Percentiles rank a stretch among this genome's conserved stretches.
Evolutionary conservation across 35 echinoderm and acorn worm species (phyloP).

Genomic region (Nesometra sesokonis): DNA sequence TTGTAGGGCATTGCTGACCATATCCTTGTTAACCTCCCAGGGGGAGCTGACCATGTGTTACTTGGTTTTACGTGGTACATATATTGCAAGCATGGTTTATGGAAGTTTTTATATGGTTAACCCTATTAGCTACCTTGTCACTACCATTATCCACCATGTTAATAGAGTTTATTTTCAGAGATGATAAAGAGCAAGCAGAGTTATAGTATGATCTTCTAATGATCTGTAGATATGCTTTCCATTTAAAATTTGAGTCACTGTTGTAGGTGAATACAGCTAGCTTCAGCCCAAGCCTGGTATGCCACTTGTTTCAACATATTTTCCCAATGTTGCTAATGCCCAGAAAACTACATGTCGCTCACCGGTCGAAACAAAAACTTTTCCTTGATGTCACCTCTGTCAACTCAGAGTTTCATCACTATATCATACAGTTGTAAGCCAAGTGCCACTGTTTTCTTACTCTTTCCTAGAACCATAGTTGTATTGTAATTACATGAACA

Average conservation of each 20-base stretch:
- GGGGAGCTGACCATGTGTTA: too few species aligned
- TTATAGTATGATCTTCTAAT: neutral
- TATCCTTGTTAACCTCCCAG: too few species aligned
- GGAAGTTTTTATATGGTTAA: too few species aligned
- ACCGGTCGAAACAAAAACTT: neutral
- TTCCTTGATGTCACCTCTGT: conserved; percentile 14
- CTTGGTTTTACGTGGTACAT: too few species aligned
- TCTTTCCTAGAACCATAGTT: neutral
- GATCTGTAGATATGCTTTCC: conserved; percentile 4
- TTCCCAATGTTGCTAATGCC: neutral
- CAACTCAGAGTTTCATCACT: neutral
- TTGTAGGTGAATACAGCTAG: neutral
- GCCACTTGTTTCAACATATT: neutral
- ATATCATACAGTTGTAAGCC: conserved; percentile 7
- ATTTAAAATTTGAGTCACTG: conserved; percentile 1
- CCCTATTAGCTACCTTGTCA: too few species aligned
- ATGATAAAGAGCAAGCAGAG: neutral
- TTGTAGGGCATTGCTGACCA: too few species aligned
- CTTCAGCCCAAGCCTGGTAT: conserved; percentile 2
- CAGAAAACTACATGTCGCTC: neutral
- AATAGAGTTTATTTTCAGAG: too few species aligned
- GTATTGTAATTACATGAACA: neutral
- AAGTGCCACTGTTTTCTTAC: conserved; percentile 7
- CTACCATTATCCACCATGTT: too few species aligned
- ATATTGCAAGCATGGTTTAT: too few species aligned